Evolutionary conservation across 2,888 invertebrate species (phyloP).

Genomic region (Atethmia centrago): DNA sequence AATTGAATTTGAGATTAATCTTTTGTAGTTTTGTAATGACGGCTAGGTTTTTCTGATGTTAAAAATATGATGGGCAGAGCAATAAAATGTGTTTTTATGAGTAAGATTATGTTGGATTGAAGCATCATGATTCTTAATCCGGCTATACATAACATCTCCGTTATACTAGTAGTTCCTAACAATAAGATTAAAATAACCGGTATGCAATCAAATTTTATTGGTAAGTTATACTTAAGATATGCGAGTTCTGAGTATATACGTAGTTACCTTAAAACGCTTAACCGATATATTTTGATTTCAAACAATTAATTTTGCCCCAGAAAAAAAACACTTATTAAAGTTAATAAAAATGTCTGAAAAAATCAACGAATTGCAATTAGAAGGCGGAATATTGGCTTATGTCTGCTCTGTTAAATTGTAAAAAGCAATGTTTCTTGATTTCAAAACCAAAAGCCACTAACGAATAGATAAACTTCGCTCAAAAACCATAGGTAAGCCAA

Average conservation of each 20-base stretch:
- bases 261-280: conserved; percentile 23
- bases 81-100: conserved; percentile 66
- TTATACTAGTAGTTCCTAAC: conserved; percentile 36
- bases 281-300: conserved; percentile 15
- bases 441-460: not conserved
- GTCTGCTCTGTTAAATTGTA: not conserved
- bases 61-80: conserved; percentile 69
- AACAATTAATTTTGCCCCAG: not conserved
- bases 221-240: conserved; percentile 13
- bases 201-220: conserved; percentile 41
- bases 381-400: not conserved
- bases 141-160: conserved; percentile 28
- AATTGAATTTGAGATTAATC: conserved; percentile 89
- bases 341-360: not conserved
- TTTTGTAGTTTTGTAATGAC: conserved; percentile 84
- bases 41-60: conserved; percentile 73
- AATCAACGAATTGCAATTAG: not conserved
- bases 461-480: not conserved
- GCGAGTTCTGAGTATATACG: conserved; percentile 11
- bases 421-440: not conserved
- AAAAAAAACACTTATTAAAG: not conserved
- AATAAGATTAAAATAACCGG: conserved; percentile 43
- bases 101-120: conserved; percentile 52
- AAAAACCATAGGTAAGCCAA: not conserved
- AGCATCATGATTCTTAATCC: conserved; percentile 56